Conservation (phyloP, 2,113 vertebrate genomes). For the Phalacrocorax carbo region DNA sequence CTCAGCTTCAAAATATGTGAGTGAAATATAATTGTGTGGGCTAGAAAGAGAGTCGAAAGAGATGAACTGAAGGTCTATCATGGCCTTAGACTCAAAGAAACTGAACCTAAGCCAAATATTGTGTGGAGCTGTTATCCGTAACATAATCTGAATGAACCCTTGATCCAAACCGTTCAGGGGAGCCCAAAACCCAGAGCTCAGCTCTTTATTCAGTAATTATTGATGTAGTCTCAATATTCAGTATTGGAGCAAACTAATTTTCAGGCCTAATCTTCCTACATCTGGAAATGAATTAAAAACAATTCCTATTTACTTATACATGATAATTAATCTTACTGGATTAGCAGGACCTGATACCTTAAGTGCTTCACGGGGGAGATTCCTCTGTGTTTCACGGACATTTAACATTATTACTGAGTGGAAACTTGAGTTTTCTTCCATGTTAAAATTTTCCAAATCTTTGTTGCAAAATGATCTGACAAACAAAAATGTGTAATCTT, state of each 20-base stretch:
- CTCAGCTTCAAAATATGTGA: slow-evolving; percentile 17
- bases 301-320: slow-evolving; percentile 33
- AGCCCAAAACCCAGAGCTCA: slow-evolving; percentile 2
- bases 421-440: not conserved
- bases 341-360: not conserved
- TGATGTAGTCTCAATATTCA: slow-evolving; percentile 27
- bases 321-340: slow-evolving; percentile 34
- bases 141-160: slow-evolving; percentile 2
- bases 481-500: not conserved
- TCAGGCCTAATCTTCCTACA: not conserved
- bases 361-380: not conserved
- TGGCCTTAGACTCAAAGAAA: not conserved
- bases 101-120: slow-evolving; percentile 17
- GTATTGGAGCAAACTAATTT: slow-evolving; percentile 11
- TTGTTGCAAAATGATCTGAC: not conserved
- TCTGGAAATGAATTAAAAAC: slow-evolving; percentile 34
- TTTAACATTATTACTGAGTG: not conserved
- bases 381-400: not conserved
- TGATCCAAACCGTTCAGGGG: not conserved
- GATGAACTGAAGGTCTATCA: not conserved
- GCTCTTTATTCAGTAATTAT: slow-evolving; percentile 45
- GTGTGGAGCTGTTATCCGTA: not conserved
- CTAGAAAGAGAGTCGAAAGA: not conserved
- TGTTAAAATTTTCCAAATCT: not conserved
- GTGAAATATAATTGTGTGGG: slow-evolving; percentile 37